These are phyloP conservation scores for Cephalotes varians DNA, from an alignment of 2,888 invertebrate species.

Conservation along the genomic window DNA sequence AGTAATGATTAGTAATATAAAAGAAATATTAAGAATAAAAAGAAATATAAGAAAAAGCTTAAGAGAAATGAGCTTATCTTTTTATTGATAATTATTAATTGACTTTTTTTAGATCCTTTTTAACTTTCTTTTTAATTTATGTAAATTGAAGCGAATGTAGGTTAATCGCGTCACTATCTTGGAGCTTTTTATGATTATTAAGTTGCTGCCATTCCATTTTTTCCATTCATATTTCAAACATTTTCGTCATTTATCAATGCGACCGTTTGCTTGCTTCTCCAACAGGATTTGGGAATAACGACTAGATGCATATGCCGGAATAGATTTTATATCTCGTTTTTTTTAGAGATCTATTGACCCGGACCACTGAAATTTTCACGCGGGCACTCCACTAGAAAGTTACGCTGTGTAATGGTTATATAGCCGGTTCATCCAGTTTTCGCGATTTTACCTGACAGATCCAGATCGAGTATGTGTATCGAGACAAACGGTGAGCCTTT, in stretches of 20 bases:
- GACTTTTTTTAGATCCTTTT: not conserved
- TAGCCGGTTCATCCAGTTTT: conserved; percentile 74
- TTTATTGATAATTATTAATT: conserved; percentile 9
- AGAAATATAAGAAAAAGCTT: conserved; percentile 10
- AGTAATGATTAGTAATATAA: not conserved
- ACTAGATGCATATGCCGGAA: not conserved
- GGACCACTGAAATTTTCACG: conserved; percentile 66
- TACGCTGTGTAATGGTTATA: conserved; percentile 36
- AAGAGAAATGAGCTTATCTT: not conserved
- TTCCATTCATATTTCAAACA: not conserved
- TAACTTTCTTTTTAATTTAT: conserved; percentile 39
- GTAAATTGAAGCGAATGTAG: conserved; percentile 34
- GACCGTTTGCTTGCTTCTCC: not conserved
- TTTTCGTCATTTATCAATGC: not conserved
- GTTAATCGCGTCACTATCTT: not conserved
- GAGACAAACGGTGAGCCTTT: conserved; percentile 50
- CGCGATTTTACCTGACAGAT: conserved; percentile 62
- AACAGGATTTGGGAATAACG: not conserved
- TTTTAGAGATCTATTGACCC: conserved; percentile 19
- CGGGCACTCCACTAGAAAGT: conserved; percentile 65
- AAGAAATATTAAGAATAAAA: not conserved
- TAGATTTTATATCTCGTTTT: not conserved
- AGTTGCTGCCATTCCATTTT: not conserved
- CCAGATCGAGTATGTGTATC: conserved; percentile 62
- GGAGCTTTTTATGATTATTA: conserved; percentile 15